phyloP scores from a whole-genome alignment of 2,888 invertebrate species.

The Hoplodrina blanda region DNA sequence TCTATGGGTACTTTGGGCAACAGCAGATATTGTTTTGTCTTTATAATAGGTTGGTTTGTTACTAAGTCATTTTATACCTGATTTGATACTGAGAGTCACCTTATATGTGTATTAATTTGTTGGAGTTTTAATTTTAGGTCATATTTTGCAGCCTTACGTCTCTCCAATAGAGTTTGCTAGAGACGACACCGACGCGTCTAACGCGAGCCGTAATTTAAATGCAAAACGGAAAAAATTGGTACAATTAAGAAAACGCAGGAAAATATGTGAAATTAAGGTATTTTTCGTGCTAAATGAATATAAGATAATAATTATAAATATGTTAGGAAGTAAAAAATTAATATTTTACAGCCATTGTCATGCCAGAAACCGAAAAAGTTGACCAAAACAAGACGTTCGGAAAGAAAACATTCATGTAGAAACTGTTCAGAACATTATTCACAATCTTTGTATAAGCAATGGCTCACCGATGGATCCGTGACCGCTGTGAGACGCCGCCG shows the following conservation, averaged over 20 bases:
- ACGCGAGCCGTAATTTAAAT: constrained; percentile 60
- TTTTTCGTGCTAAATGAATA: background rate
- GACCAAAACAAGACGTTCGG: constrained; percentile 33
- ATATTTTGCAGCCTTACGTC: constrained; percentile 89
- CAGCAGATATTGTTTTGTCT: constrained; percentile 29
- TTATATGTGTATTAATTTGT: constrained; percentile 48
- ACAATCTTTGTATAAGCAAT: constrained; percentile 60
- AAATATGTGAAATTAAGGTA: constrained; percentile 64
- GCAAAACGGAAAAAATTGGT: constrained; percentile 67
- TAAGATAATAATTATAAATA: background rate
- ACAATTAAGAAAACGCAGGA: constrained; percentile 66
- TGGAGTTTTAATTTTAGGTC: constrained; percentile 84
- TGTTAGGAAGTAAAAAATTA: too few relatives aligned
- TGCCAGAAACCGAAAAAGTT: constrained; percentile 43
- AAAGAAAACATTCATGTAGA: constrained; percentile 42
- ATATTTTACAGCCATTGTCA: constrained; percentile 41
- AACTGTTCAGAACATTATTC: constrained; percentile 69
- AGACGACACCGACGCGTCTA: constrained; percentile 70
- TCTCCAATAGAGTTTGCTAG: constrained; percentile 83
- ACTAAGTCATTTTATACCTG: constrained; percentile 5
- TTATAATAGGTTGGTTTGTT: constrained; percentile 33
- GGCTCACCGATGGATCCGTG: constrained; percentile 56
- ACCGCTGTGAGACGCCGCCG: constrained; percentile 40
- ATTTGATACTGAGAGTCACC: constrained; percentile 3
- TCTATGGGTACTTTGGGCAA: constrained; percentile 32